These are phyloP conservation scores for Otolemur crassicaudatus DNA, from an alignment of 2,797 vertebrate species.

Conservation along the genomic window DNA sequence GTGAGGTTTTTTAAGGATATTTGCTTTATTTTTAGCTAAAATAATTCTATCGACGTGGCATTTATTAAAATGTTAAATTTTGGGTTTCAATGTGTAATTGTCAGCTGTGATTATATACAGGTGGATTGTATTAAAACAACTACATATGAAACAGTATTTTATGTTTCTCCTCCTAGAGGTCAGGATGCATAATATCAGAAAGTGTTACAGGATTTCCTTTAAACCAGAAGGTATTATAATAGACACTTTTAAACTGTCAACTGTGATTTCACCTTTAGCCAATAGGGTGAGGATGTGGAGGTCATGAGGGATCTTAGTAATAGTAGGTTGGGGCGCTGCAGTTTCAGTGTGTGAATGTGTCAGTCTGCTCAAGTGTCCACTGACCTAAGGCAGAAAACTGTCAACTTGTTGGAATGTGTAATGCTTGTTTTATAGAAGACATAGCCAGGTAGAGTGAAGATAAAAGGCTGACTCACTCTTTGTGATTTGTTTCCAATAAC, in stretches of 20 bases:
- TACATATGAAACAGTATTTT: not conserved
- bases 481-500: not conserved
- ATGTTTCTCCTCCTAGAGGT: not conserved
- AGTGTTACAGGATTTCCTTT: not conserved
- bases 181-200: not conserved
- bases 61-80: slow-evolving; percentile 35
- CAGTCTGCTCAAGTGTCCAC: not conserved
- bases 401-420: not conserved
- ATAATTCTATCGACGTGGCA: not conserved
- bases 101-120: not conserved
- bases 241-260: not conserved
- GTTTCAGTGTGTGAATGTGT: not conserved
- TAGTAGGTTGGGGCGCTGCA: not conserved
- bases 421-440: not conserved
- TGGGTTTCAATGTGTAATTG: not conserved
- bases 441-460: not conserved
- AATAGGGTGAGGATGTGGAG: not conserved
- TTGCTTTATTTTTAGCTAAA: not conserved
- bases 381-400: not conserved
- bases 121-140: not conserved
- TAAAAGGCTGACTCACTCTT: not conserved
- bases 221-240: not conserved
- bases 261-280: not conserved
- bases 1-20: not conserved
- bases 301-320: not conserved